These are phyloP conservation scores for Tanytarsus gracilentus DNA, from an alignment of 2,888 invertebrate genomes.

Conservation along the genomic window DNA sequence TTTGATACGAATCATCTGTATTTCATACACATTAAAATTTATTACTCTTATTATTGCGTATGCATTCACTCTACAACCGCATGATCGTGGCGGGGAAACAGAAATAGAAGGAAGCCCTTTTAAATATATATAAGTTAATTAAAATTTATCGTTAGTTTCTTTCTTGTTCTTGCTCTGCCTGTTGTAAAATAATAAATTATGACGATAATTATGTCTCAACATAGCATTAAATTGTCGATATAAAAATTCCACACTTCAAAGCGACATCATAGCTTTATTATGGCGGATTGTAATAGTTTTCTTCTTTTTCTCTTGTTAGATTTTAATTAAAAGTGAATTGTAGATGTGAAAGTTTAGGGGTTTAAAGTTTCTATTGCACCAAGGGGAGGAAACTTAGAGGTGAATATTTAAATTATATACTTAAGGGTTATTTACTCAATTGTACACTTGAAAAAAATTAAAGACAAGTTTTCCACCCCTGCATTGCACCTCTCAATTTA, in stretches of 20 bases:
- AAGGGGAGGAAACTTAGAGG: too few relatives aligned
- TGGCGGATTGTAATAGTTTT: too few relatives aligned
- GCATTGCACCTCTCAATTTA: too few relatives aligned
- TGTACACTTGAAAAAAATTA: too few relatives aligned
- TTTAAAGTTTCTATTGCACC: too few relatives aligned
- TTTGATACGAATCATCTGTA: conserved; percentile 26
- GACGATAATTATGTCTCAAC: conserved; percentile 18
- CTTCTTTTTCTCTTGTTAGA: too few relatives aligned
- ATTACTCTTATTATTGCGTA: conserved; percentile 17
- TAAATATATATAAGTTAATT: conserved; percentile 22
- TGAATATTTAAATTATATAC: too few relatives aligned
- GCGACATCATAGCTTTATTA: neutral
- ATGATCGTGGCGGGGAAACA: too few relatives aligned
- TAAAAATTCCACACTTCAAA: neutral
- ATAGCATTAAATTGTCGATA: neutral
- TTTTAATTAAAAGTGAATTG: too few relatives aligned
- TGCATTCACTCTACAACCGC: neutral
- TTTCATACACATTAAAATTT: conserved; percentile 19
- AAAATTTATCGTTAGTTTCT: conserved; percentile 27
- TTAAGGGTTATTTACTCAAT: too few relatives aligned
- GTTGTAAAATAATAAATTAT: conserved; percentile 22
- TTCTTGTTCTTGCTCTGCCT: conserved; percentile 2
- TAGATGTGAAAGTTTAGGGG: too few relatives aligned
- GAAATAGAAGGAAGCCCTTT: neutral
- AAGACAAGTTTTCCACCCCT: too few relatives aligned